Evolutionary conservation across 2,113 vertebrate species (phyloP).

Genomic region (Microtus ochrogaster): DNA sequence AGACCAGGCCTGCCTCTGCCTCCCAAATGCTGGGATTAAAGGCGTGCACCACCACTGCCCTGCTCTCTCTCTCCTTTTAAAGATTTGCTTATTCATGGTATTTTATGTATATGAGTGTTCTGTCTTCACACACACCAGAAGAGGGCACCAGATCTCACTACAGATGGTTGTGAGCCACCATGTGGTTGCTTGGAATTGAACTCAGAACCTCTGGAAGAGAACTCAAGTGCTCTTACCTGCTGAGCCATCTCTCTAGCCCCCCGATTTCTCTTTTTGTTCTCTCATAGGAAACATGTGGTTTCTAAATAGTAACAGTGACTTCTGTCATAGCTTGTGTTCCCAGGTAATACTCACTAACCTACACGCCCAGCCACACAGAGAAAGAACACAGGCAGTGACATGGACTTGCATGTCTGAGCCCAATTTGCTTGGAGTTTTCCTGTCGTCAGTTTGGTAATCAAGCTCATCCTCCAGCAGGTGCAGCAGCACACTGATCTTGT

Average conservation of each 20-base stretch:
- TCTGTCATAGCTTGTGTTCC: not conserved
- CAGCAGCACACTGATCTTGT: slow-evolving; percentile 90
- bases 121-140: no score
- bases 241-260: not conserved
- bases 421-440: slow-evolving; percentile 67
- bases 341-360: slow-evolving; percentile 84
- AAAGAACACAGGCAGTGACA: slow-evolving; percentile 92
- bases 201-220: not conserved
- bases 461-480: slow-evolving; percentile 92
- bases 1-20: no score
- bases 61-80: not conserved
- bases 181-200: not conserved
- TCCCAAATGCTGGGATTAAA: no score
- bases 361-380: slow-evolving; percentile 95
- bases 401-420: slow-evolving; percentile 89
- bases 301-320: not conserved
- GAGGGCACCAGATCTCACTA: not conserved
- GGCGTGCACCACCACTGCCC: no score
- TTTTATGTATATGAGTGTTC: not conserved
- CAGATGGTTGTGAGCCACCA: not conserved
- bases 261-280: not conserved
- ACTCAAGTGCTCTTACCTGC: not conserved
- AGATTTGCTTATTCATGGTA: not conserved
- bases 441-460: slow-evolving; percentile 83
- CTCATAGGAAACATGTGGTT: not conserved